Evolutionary conservation across 2,797 vertebrate species (phyloP), one percentile per base, ranked within the genome.

Genomic region (Agapornis canus): DNA sequence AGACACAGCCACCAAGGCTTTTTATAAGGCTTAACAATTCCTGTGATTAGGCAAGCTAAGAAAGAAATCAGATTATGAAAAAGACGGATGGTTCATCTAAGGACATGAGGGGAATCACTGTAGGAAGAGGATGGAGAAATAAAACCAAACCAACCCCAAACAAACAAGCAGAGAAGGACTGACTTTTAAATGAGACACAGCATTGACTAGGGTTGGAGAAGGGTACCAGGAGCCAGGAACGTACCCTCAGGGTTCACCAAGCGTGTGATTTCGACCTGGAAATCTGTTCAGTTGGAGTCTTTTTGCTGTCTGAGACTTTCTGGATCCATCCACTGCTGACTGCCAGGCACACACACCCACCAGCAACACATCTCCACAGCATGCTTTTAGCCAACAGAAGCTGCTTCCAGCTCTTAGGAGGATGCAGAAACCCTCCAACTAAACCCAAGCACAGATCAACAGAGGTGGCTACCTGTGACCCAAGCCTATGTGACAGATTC

Each of bases 1-100:
- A 86, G 40, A 79, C 5, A 51, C 8, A 22, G 29, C 66, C 25
- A 49, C 11, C 1, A 0, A 51, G 56, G 37, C 7, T 57, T 60
- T 87, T 81, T 45, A 59, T 43, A 40, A 52, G 23, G 39, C 39
- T 86, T 69, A 57, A 56, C 90, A 95, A 80, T 22, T 57, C 56
- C 61, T 80, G 23, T 37, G 86, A 78, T 86, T 87, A 90, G 60
- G 72, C 70, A 85, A 78, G 75, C 49, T 47, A 49, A 32, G 68
- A 51, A 63, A 61, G 65, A 64, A 88, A 89, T 60, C n/a, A 60
- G 29, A 77, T 16, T 54, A 63, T 65, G 72, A 59, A 64, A 92
- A 69, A 80, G 47, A 60, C 9, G 19, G 45, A 35, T 47, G 48
- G 56, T 61, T 69, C 49, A 43, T 26, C 0, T 32, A 39, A 94